Conservation (phyloP, 2,888 invertebrate genomes). For the Urechis unicinctus region DNA sequence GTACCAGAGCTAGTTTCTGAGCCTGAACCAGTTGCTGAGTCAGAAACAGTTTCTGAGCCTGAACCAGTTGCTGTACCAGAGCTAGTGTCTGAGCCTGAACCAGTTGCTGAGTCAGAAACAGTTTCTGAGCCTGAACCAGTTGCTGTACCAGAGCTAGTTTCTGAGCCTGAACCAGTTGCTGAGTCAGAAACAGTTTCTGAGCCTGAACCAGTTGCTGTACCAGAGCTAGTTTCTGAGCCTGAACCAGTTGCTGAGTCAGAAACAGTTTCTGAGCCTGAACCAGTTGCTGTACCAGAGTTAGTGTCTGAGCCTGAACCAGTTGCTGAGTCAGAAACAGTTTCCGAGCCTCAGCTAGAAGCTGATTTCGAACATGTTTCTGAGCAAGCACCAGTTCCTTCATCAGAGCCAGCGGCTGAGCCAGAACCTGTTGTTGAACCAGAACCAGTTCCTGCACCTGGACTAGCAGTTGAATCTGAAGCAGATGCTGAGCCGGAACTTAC, state of each 20-base stretch:
- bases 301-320: background rate
- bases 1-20: background rate
- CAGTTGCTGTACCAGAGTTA: background rate
- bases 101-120: background rate
- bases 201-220: background rate
- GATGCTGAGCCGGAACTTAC: background rate
- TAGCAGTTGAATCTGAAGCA: background rate
- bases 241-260: background rate
- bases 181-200: background rate
- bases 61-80: background rate
- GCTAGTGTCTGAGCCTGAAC: background rate
- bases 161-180: background rate
- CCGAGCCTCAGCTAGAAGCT: background rate
- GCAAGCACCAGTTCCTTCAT: background rate
- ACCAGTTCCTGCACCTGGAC: conserved; percentile 2
- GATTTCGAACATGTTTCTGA: background rate
- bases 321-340: conserved; percentile 1
- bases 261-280: background rate
- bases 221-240: background rate
- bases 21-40: background rate
- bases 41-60: background rate
- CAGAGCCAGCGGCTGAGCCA: too few species aligned
- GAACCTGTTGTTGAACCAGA: conserved; percentile 2
- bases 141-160: background rate
- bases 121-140: background rate